Evolutionary conservation across 1,140 invertebrate species (phyloP), one percentile per base, ranked within the genome.

Genomic region (Drosophila hydei): DNA sequence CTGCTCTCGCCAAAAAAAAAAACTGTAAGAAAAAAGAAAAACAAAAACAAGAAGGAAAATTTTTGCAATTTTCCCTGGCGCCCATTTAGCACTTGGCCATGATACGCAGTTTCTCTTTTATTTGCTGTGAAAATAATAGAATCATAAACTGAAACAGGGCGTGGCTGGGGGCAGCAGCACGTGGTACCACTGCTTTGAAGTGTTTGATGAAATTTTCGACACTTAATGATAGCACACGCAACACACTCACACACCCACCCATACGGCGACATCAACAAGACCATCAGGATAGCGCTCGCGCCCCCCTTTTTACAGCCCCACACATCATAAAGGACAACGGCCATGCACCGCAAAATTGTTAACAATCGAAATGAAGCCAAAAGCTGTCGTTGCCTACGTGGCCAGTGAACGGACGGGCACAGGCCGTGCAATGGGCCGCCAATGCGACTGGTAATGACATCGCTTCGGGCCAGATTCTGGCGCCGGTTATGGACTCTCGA

Each of bases 81-180:
- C 83, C 81, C 81, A 87, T 87, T 87, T 87, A 87, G 83, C 81
- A 87, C 81, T 87, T 72, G 78, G 81, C 63, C 81, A 81, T 87
- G 81, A 87, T 88, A 87, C 81, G 81, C 81, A 87, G 77, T 87
- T 87, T 87, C 81, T 88, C 81, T 88, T 88, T 87, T 87, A 87
- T 87, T 87, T 87, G 77, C 83, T 88, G 83, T 88, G 83, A 87
- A 87, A 87, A 87, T 87, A 87, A 87, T 87, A 87, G 81, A 87
- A 87, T 87, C 81, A 87, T 87, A 87, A 87, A 87, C 81, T 87
- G 83, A 87, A 85, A 80, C 81, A 65, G 60, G 52, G 52, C 52
- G 60, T 71, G 68, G 51, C 59, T 33, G 16, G 54, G 48, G 58
- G 23, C 33, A 42, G 33, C 51, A 56, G 64, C 79, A 70, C 80